Conservation (phyloP, 1,140 invertebrate species). For the Microvelia longipes region DNA sequence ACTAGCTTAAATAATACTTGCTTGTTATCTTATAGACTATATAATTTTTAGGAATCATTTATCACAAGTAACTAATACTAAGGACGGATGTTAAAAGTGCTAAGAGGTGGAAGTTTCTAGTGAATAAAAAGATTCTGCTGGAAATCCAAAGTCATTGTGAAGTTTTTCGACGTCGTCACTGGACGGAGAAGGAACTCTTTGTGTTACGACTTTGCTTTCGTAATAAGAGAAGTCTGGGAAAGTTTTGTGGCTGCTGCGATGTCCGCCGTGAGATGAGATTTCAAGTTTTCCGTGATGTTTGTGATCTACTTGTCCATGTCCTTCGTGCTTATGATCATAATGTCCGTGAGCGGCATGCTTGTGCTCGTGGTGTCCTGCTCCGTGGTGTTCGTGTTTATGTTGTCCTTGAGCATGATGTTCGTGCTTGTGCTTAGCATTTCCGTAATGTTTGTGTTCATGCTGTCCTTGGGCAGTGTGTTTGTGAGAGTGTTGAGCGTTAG, state of each 20-base stretch:
- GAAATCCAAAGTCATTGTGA: background rate
- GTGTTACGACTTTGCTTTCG: background rate
- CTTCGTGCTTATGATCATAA: background rate
- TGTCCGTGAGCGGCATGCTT: background rate
- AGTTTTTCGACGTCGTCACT: background rate
- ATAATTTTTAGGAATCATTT: too few relatives aligned
- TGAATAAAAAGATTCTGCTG: background rate
- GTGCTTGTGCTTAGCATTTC: constrained; percentile 1
- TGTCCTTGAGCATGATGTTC: background rate
- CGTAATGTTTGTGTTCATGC: constrained; percentile 8
- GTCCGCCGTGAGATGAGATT: background rate
- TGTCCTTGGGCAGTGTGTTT: constrained; percentile 2
- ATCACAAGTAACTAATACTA: too few relatives aligned
- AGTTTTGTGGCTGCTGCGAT: background rate
- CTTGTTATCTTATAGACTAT: too few relatives aligned
- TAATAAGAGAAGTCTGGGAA: background rate
- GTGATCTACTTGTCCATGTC: background rate
- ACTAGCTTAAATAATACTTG: too few relatives aligned
- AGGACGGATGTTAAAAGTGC: too few relatives aligned
- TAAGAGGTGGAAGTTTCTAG: too few relatives aligned
- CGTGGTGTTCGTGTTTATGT: background rate
- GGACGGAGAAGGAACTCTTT: background rate
- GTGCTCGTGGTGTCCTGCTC: background rate
- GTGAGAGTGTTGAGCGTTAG: background rate
- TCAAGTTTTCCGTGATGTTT: background rate